A percentile compares a stretch with the other conserved stretches of the same genome.
Conservation (phyloP, 2,113 vertebrate species). For the Panthera uncia region DNA sequence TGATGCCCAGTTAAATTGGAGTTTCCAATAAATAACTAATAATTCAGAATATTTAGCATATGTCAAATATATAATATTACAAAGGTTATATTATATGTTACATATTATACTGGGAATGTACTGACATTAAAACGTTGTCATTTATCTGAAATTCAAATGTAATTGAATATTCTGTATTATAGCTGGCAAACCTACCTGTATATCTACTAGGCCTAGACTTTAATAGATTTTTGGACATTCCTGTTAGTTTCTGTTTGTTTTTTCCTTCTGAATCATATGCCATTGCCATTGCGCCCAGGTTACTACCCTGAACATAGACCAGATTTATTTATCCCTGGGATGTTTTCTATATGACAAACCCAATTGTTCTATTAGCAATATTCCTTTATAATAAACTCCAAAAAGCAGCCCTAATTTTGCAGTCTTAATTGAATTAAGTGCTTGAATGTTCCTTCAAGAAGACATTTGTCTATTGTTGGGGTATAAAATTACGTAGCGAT, state of each 20-base stretch:
- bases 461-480: neutral
- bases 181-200: neutral
- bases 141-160: slow-evolving; percentile 28
- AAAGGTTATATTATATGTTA: neutral
- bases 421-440: neutral
- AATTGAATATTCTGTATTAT: neutral
- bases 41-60: neutral
- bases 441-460: neutral
- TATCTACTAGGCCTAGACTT: neutral
- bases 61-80: neutral
- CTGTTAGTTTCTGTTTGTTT: neutral
- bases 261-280: neutral
- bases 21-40: neutral
- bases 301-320: neutral
- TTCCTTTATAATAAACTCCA: neutral
- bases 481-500: neutral
- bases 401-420: neutral
- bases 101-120: neutral
- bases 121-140: neutral
- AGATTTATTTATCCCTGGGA: neutral
- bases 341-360: neutral
- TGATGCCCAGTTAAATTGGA: neutral
- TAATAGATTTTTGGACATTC: neutral
- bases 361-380: neutral
- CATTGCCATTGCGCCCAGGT: neutral